Evolutionary conservation across 1,140 invertebrate genomes (phyloP).

Genomic region (Drosophila gunungcola): DNA sequence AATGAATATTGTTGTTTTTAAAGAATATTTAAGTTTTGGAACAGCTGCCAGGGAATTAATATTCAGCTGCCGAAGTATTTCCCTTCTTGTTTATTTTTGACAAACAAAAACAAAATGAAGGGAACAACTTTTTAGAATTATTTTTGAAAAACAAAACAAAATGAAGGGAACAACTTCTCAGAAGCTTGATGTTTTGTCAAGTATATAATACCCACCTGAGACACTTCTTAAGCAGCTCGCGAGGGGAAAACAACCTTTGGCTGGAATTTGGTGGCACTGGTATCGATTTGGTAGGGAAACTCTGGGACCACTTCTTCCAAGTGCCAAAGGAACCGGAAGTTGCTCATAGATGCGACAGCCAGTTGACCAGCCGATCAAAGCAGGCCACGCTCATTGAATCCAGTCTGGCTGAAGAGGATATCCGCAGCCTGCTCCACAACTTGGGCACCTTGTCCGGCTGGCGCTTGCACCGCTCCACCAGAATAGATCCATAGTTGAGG

Average conservation of each 20-base stretch:
- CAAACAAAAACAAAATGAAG: too few species aligned
- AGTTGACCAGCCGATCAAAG: conserved; percentile 98
- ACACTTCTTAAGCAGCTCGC: conserved; percentile 88
- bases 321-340: conserved; percentile 99
- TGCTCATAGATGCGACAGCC: conserved; percentile 99
- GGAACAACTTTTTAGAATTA: too few species aligned
- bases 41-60: too few species aligned
- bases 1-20: too few species aligned
- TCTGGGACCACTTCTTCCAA: conserved; percentile 85
- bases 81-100: too few species aligned
- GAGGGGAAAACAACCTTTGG: conserved; percentile 97
- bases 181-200: too few species aligned
- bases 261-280: conserved; percentile 88
- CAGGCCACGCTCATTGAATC: conserved; percentile 98
- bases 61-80: too few species aligned
- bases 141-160: too few species aligned
- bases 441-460: conserved; percentile 97
- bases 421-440: conserved; percentile 98
- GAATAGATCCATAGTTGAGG: conserved; percentile 96
- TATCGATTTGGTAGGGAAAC: not conserved
- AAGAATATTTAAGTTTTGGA: too few species aligned
- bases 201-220: not conserved
- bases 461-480: conserved; percentile 98
- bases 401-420: conserved; percentile 96
- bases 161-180: too few species aligned